These are phyloP conservation scores for Sakesphorus luctuosus DNA, from an alignment of 2,113 vertebrate genomes.

Conservation along the genomic window DNA sequence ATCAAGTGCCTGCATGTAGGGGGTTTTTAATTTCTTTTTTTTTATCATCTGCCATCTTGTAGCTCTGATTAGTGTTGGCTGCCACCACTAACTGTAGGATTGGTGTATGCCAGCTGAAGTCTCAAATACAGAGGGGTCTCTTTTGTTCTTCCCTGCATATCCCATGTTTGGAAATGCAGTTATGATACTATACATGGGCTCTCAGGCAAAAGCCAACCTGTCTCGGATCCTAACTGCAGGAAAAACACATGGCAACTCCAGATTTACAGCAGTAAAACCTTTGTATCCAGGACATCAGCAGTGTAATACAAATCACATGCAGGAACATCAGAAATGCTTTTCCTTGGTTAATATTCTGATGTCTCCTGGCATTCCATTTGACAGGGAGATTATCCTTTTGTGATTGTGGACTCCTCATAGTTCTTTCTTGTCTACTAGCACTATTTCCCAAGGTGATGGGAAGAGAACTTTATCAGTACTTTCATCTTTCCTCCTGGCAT, in stretches of 20 bases:
- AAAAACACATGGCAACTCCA: neutral
- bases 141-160: neutral
- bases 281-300: neutral
- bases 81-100: neutral
- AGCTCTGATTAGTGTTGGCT: neutral
- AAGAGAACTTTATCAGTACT: neutral
- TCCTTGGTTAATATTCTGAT: slow-evolving; percentile 23
- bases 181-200: neutral
- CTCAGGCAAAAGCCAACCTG: neutral
- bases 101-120: neutral
- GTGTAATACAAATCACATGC: neutral
- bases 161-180: neutral
- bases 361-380: slow-evolving; percentile 19
- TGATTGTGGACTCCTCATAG: neutral
- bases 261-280: neutral
- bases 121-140: neutral
- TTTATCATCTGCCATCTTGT: neutral
- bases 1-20: neutral
- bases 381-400: slow-evolving; percentile 7
- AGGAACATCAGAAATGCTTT: neutral
- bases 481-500: neutral
- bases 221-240: neutral
- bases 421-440: neutral
- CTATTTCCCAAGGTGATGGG: neutral
- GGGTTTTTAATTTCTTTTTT: neutral